Percentiles rank a stretch among this genome's conserved stretches.
These are phyloP conservation scores for Drosophila quadrilineata DNA, from an alignment of 1,140 invertebrate species.

Conservation along the genomic window DNA sequence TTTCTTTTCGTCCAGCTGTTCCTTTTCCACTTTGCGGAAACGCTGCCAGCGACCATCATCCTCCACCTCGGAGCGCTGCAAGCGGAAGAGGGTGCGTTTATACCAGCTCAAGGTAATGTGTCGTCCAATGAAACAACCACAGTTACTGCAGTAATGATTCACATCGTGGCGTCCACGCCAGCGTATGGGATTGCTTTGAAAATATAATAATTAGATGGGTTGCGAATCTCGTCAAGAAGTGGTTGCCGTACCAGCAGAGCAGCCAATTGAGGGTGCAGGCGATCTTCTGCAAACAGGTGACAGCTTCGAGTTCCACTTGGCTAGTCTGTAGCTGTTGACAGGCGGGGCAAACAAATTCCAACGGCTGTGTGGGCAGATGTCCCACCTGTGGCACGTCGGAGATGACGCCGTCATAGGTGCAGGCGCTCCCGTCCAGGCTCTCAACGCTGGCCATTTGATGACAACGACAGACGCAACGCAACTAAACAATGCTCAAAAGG, in stretches of 20 bases:
- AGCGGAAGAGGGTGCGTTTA: constrained; percentile 64
- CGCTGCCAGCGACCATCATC: constrained; percentile 60
- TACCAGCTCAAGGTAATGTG: constrained; percentile 74
- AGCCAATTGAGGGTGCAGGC: constrained; percentile 55
- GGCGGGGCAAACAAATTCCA: constrained; percentile 68
- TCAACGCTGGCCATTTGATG: constrained; percentile 66
- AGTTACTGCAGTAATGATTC: constrained; percentile 73
- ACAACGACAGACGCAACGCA: constrained; percentile 24
- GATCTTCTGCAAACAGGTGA: constrained; percentile 56
- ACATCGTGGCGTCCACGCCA: constrained; percentile 68
- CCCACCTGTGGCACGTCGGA: constrained; percentile 64
- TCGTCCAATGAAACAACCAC: constrained; percentile 75
- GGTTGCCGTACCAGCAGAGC: constrained; percentile 55
- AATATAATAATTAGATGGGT: background rate
- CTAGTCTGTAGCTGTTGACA: constrained; percentile 53
- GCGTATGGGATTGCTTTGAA: constrained; percentile 56
- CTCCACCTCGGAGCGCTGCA: constrained; percentile 65
- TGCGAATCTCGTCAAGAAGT: background rate
- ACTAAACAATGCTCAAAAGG: constrained; percentile 32
- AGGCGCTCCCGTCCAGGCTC: constrained; percentile 58
- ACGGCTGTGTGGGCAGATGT: constrained; percentile 53
- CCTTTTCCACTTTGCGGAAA: constrained; percentile 61
- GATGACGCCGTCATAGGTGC: constrained; percentile 38
- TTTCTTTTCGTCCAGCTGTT: constrained; percentile 63
- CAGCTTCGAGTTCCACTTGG: constrained; percentile 54